Evolutionary conservation across 2,797 vertebrate species (phyloP).

Genomic region (Capromys pilorides): DNA sequence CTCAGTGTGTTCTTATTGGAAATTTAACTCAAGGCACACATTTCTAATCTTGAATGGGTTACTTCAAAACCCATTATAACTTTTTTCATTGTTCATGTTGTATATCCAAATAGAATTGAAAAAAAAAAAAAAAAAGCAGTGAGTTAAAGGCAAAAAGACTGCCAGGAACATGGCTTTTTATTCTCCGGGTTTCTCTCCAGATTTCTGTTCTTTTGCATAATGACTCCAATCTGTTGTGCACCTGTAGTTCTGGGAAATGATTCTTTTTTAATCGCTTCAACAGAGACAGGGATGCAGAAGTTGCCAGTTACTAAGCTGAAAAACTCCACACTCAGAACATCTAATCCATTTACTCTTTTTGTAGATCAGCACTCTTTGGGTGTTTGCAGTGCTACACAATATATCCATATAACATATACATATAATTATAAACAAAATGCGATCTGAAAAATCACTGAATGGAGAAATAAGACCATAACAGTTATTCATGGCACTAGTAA

Average conservation of each 20-base stretch:
- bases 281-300: conserved; percentile 72
- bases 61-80: conserved; percentile 45
- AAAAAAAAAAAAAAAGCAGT: background rate
- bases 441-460: background rate
- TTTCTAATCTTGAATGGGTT: conserved; percentile 47
- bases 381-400: background rate
- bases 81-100: conserved; percentile 63
- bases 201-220: conserved; percentile 70
- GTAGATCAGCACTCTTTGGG: background rate
- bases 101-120: conserved; percentile 50
- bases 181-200: conserved; percentile 69
- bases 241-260: conserved; percentile 84
- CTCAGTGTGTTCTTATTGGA: background rate
- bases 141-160: background rate
- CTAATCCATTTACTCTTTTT: conserved; percentile 77
- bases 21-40: conserved; percentile 26
- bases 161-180: conserved; percentile 76
- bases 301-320: conserved; percentile 76
- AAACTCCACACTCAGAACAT: conserved; percentile 71
- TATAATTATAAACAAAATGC: conserved; percentile 15
- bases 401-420: background rate
- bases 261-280: conserved; percentile 77
- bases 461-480: background rate
- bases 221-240: conserved; percentile 77
- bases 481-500: background rate